Percentiles rank a stretch among this genome's conserved stretches.
phyloP scores from a whole-genome alignment of 2,113 vertebrate species.

The Loxodonta africana region DNA sequence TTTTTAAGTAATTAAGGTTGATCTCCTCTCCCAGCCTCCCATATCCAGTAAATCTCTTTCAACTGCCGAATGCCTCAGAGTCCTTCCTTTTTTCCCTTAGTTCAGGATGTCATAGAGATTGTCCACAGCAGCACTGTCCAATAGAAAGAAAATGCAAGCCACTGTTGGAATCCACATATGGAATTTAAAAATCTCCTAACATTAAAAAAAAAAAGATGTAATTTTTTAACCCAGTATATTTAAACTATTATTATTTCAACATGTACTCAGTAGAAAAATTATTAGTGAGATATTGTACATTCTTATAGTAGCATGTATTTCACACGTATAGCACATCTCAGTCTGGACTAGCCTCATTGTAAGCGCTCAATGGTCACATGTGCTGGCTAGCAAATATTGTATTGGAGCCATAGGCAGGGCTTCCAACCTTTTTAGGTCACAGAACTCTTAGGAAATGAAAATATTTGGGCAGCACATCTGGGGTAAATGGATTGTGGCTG shows the following conservation, averaged over 20 bases:
- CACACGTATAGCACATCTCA: neutral
- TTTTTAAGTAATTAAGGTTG: neutral
- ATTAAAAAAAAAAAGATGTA: neutral
- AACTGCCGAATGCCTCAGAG: neutral
- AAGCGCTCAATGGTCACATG: neutral
- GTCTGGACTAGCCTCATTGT: neutral
- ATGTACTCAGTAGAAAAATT: neutral
- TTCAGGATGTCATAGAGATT: neutral
- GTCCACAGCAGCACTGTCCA: neutral
- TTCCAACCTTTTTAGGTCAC: neutral
- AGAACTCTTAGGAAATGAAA: neutral
- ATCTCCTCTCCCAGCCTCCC: neutral
- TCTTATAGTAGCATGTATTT: neutral
- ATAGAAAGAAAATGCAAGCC: neutral
- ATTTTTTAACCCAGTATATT: neutral
- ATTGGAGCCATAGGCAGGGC: neutral
- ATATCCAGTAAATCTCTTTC: neutral
- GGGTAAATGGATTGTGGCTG: neutral
- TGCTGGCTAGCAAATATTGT: neutral
- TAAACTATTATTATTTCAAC: neutral
- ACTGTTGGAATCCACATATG: neutral
- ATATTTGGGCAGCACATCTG: neutral
- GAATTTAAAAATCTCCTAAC: neutral
- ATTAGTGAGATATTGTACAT: neutral
- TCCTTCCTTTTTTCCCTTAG: neutral